Conservation (phyloP, 2,888 invertebrate species). For the Rotaria sp. region DNA sequence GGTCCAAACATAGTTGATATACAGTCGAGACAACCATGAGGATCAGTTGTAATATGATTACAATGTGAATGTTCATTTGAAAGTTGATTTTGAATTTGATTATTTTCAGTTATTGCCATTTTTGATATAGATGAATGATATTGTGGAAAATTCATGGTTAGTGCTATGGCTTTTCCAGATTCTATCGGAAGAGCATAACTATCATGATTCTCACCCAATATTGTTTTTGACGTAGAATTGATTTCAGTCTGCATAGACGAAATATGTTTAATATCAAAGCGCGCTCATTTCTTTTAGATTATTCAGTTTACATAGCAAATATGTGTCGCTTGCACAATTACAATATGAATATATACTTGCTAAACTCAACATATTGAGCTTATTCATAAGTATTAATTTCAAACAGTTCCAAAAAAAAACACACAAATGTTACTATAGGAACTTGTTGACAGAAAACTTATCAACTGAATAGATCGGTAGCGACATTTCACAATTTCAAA, state of each 20-base stretch:
- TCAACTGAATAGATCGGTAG: no score
- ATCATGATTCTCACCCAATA: not conserved
- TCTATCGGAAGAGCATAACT: not conserved
- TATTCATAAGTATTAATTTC: no score
- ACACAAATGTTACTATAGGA: no score
- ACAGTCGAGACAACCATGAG: not conserved
- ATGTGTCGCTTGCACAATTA: no score
- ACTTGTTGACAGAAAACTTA: no score
- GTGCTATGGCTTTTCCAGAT: not conserved
- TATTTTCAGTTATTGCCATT: not conserved
- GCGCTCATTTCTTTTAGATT: not conserved
- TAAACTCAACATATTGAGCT: no score
- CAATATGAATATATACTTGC: no score
- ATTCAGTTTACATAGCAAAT: no score
- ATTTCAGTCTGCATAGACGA: not conserved
- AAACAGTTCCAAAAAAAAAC: no score
- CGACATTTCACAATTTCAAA: no score
- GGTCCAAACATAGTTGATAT: not conserved
- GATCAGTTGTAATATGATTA: not conserved
- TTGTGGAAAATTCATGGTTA: constrained; percentile 7
- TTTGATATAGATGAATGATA: not conserved
- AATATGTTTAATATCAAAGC: not conserved
- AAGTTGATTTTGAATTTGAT: not conserved
- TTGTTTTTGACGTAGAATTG: not conserved
- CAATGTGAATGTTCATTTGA: not conserved